A percentile compares a stretch with the other conserved stretches of the same genome.
Evolutionary conservation across 2,797 vertebrate genomes (phyloP).

Genomic region (Trachops cirrhosus): DNA sequence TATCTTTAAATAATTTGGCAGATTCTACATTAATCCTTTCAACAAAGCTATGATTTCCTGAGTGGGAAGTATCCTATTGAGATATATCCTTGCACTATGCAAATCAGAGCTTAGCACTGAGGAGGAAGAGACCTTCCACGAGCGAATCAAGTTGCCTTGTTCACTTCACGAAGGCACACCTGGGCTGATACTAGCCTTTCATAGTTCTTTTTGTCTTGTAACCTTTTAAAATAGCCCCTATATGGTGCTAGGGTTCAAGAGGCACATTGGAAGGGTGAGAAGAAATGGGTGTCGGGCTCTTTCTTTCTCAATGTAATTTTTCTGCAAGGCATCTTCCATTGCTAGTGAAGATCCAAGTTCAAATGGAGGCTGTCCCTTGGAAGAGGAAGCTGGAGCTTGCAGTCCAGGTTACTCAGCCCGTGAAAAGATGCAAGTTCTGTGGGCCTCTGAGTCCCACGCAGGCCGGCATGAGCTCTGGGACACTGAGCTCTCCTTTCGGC

Average conservation of each 20-base stretch:
- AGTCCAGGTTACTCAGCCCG: not conserved
- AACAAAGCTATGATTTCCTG: conserved; percentile 22
- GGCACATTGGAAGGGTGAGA: not conserved
- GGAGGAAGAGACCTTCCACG: not conserved
- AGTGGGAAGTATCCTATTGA: conserved; percentile 44
- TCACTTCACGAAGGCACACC: not conserved
- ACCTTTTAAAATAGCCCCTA: not conserved
- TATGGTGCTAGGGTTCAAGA: not conserved
- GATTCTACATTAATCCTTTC: conserved; percentile 55
- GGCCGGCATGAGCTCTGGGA: rapidly evolving
- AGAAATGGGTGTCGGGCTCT: not conserved
- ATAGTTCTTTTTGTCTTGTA: not conserved
- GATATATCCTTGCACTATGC: not conserved
- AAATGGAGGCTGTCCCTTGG: not conserved
- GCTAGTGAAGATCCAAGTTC: not conserved
- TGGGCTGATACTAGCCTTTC: not conserved
- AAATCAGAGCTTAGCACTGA: not conserved
- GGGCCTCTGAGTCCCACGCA: rapidly evolving
- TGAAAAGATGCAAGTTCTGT: not conserved
- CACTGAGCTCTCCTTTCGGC: rapidly evolving
- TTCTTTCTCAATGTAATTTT: not conserved
- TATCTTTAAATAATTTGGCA: conserved; percentile 69
- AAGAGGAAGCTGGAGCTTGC: not conserved
- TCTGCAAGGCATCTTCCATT: not conserved
- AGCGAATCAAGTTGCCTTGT: not conserved